A percentile compares a stretch with the other conserved stretches of the same genome.
phyloP scores from a whole-genome alignment of 2,797 vertebrate genomes.

The Poecilia velifera region DNA sequence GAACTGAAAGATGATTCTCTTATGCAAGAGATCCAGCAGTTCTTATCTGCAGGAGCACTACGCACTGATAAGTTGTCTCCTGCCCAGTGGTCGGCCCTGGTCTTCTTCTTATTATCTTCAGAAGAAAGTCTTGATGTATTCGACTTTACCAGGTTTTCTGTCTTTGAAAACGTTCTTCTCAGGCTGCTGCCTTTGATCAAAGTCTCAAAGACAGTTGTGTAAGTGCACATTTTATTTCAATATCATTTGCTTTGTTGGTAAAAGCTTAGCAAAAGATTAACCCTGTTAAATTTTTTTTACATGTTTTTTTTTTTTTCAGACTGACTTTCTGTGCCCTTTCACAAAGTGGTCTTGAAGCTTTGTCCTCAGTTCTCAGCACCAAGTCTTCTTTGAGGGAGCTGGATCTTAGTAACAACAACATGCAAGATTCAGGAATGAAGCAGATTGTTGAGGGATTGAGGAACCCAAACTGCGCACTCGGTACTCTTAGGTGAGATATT shows the following conservation, averaged over 20 bases:
- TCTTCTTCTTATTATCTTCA: constrained; percentile 17
- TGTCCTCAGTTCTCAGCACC: not conserved
- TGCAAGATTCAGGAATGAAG: constrained; percentile 1
- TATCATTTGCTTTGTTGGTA: not conserved
- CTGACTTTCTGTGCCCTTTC: constrained; percentile 17
- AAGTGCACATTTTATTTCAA: not conserved
- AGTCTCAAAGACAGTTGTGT: not conserved
- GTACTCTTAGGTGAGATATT: constrained; percentile 1
- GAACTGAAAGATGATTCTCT: constrained; percentile 4
- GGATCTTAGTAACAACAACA: constrained; percentile 12
- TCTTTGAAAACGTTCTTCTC: not conserved
- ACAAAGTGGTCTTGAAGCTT: constrained; percentile 3
- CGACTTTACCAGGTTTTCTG: not conserved
- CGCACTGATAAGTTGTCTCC: not conserved
- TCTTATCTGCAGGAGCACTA: not conserved
- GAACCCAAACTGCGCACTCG: constrained; percentile 6
- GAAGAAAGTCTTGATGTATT: constrained; percentile 6
- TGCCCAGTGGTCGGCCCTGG: constrained; percentile 23
- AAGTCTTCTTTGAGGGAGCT: not conserved
- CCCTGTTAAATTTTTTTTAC: not conserved
- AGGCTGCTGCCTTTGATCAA: not conserved
- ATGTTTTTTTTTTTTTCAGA: constrained; percentile 1
- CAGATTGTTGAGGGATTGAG: not conserved
- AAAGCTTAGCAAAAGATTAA: not conserved
- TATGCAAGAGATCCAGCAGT: constrained; percentile 5